Evolutionary conservation across 2,888 invertebrate genomes (phyloP).

Genomic region (Sesamia inferens): DNA sequence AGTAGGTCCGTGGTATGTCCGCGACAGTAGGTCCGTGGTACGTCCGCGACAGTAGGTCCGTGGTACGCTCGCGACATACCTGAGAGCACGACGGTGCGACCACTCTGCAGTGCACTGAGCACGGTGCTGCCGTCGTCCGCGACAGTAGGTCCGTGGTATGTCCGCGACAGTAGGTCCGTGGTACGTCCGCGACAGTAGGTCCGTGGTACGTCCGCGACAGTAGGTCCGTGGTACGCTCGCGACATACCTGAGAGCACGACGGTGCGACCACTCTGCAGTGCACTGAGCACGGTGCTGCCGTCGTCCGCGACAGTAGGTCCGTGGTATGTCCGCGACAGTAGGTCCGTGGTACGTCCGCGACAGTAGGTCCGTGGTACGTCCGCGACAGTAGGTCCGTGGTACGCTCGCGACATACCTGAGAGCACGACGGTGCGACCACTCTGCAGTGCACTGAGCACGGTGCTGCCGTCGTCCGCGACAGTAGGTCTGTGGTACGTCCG

Average conservation of each 20-base stretch:
- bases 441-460: constrained; percentile 25
- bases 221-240: no score
- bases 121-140: neutral
- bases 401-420: neutral
- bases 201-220: neutral
- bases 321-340: no score
- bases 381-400: neutral
- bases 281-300: neutral
- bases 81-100: neutral
- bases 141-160: no score
- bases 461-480: constrained; percentile 62
- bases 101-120: neutral
- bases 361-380: neutral
- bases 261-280: neutral
- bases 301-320: neutral
- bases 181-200: no score
- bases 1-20: no score
- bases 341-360: no score
- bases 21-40: neutral
- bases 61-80: constrained; percentile 88
- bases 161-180: no score
- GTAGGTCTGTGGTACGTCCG: no score
- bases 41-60: constrained; percentile 68
- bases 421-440: neutral
- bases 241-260: neutral